Conservation (phyloP, 2,888 invertebrate species). For the Leucophenga maculata region DNA sequence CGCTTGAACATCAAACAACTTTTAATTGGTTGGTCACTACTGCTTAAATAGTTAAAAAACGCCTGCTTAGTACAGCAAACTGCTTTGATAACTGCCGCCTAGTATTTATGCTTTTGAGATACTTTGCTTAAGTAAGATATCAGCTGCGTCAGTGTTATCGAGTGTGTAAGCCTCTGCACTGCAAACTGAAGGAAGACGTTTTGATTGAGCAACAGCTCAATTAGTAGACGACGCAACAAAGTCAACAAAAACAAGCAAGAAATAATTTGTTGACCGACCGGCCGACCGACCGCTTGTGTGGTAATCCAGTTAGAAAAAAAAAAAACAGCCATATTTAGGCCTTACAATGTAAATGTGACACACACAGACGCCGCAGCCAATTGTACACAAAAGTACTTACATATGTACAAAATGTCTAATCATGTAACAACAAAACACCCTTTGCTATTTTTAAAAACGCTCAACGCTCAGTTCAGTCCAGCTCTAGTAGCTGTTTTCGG, state of each 20-base stretch:
- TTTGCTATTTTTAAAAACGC: conserved; percentile 23
- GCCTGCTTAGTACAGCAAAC: too few relatives aligned
- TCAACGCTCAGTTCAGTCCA: background rate
- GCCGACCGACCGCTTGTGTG: background rate
- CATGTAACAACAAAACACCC: conserved; percentile 12
- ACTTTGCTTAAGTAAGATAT: too few relatives aligned
- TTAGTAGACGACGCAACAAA: background rate
- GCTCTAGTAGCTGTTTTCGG: background rate
- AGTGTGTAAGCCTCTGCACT: too few relatives aligned
- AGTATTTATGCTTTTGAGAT: too few relatives aligned
- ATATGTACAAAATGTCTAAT: conserved; percentile 1
- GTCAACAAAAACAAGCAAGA: background rate
- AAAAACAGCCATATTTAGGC: conserved; percentile 12
- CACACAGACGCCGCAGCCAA: background rate
- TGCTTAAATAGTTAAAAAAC: too few relatives aligned
- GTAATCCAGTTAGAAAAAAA: conserved; percentile 17
- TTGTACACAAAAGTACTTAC: background rate
- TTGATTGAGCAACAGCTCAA: background rate
- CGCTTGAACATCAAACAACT: too few relatives aligned
- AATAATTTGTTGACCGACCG: too few relatives aligned
- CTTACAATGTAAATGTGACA: background rate
- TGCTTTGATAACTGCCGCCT: too few relatives aligned
- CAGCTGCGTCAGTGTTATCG: too few relatives aligned
- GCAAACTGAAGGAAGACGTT: background rate
- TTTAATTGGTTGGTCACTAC: too few relatives aligned